Percentiles rank a stretch among this genome's conserved stretches.
Evolutionary conservation across 2,797 vertebrate genomes (phyloP).

Genomic region (Pantherophis alleghaniensis): DNA sequence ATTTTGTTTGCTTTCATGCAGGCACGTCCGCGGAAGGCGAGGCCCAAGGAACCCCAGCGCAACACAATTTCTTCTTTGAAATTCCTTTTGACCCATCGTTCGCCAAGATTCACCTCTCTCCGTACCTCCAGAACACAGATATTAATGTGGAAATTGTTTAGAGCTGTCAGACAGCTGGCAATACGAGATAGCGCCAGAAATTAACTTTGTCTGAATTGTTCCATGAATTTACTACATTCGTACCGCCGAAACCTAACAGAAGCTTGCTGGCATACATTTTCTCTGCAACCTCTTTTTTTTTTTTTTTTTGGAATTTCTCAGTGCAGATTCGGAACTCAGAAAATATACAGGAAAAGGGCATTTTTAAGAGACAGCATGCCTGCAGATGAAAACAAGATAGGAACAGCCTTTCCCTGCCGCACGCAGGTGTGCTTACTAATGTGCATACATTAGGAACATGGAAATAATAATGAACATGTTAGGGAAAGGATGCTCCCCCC

Average conservation of each 20-base stretch:
- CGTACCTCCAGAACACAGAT: not conserved
- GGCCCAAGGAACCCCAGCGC: too few relatives aligned
- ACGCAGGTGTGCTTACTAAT: not conserved
- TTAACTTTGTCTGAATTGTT: not conserved
- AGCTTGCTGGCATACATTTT: not conserved
- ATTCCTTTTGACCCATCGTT: not conserved
- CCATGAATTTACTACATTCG: not conserved
- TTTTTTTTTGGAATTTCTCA: not conserved
- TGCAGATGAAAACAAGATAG: not conserved
- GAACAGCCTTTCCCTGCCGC: accelerated
- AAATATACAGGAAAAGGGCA: not conserved
- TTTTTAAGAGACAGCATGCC: not conserved
- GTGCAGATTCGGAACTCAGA: not conserved
- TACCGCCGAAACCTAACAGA: not conserved
- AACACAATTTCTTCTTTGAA: not conserved
- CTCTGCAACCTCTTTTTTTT: not conserved
- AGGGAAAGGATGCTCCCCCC: not conserved
- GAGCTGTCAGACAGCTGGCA: not conserved
- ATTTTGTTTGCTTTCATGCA: not conserved
- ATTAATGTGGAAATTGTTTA: not conserved
- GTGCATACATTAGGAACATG: not conserved
- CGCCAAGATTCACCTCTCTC: not conserved
- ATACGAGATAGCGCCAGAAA: not conserved
- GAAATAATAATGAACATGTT: not conserved
- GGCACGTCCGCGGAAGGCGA: not conserved